Evolutionary conservation across 2,888 invertebrate genomes (phyloP), one percentile per base, ranked within the genome.

Genomic region (Diadegma fenestrale): DNA sequence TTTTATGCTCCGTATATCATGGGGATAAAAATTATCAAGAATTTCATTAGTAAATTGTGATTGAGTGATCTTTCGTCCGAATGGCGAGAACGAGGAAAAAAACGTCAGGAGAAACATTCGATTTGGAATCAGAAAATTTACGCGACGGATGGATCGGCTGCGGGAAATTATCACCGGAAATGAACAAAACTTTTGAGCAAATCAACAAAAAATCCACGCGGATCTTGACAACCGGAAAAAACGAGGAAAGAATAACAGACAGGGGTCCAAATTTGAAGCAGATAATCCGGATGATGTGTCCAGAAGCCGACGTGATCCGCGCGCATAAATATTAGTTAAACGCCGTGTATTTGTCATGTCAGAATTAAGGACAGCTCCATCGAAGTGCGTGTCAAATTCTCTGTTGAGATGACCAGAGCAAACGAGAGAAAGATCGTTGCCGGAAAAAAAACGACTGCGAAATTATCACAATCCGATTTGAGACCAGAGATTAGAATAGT

Each of bases 261-360:
- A 83, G 78, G 78, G 87, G 80, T 87, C 86, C 85, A 85, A 88
- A 87, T 86, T 82, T 80, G 88, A 89, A 91, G 89, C 90, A 90
- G 92, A 93, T 93, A 93, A 93, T 93, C 91, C 90, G 86, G 80
- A 81, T 85, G 82, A 87, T 89, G 89, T 89, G 90, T 90, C 89
- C 89, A 84, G 90, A 91, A 92, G 91, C 91, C 89, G 92, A 92
- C 92, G 89, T 91, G 91, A 93, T 92, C 91, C 92, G 90, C 88
- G 91, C 90, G 91, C 90, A 91, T 92, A 91, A 93, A 93, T 92
- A 91, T 26, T 91, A 90, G 87, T 89, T 92, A 91, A 92, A 92
- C 88, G 89, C 89, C 83, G 87, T 88, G 82, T 89, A 92, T 93
- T 92, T 92, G 92, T 93, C 93, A 91, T 89, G 85, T 86, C 84